Evolutionary conservation across 2,888 invertebrate species (phyloP).

Genomic region (Cheiracanthium punctorium): DNA sequence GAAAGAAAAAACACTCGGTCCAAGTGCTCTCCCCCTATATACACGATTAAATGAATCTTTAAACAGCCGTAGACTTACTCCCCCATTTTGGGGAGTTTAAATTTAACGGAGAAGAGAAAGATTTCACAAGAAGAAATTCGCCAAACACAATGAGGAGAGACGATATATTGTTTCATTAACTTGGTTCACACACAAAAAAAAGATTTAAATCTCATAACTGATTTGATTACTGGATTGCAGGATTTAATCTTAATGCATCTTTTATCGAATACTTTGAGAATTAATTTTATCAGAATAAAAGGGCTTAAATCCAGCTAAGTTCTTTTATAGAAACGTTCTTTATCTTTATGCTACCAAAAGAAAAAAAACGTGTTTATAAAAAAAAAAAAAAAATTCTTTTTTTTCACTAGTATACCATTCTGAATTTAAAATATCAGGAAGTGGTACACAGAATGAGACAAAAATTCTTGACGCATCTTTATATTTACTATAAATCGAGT

Average conservation of each 20-base stretch:
- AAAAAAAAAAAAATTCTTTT: too few relatives aligned
- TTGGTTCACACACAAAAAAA: background rate
- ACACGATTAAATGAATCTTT: slow-evolving; percentile 65
- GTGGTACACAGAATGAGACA: too few relatives aligned
- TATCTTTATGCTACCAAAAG: too few relatives aligned
- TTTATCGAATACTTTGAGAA: background rate
- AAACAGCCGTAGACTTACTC: slow-evolving; percentile 16
- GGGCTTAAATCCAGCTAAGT: too few relatives aligned
- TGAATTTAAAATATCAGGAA: too few relatives aligned
- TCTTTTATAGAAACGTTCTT: too few relatives aligned
- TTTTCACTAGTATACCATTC: too few relatives aligned
- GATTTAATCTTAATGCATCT: background rate
- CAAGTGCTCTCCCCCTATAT: slow-evolving; percentile 33
- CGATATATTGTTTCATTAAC: background rate
- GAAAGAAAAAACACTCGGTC: slow-evolving; percentile 19
- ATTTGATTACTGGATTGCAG: background rate
- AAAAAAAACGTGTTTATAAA: too few relatives aligned
- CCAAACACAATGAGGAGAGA: background rate
- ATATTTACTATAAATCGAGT: too few relatives aligned
- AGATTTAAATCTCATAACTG: background rate
- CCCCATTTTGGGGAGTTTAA: slow-evolving; percentile 12
- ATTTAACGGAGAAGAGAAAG: slow-evolving; percentile 2
- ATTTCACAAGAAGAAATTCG: background rate
- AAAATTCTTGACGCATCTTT: too few relatives aligned
- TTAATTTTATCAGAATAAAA: too few relatives aligned